Evolutionary conservation across 2,888 invertebrate species (phyloP).

Genomic region (Parnassius orleans): DNA sequence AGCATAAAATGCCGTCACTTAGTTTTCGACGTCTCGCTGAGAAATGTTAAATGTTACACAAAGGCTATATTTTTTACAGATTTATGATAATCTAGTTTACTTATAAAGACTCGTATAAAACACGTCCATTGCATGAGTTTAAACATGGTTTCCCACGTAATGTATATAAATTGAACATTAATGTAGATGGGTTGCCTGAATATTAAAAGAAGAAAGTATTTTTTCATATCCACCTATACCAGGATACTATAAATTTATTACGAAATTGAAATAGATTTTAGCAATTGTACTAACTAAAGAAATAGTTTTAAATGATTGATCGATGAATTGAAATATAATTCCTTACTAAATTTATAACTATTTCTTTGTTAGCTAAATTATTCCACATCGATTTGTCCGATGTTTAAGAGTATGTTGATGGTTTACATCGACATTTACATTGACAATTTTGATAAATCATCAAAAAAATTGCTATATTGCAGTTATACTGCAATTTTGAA

Average conservation of each 20-base stretch:
- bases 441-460: too few relatives aligned
- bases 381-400: constrained; percentile 1
- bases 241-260: constrained; percentile 41
- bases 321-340: constrained; percentile 32
- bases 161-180: constrained; percentile 53
- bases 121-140: constrained; percentile 67
- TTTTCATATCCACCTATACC: constrained; percentile 62
- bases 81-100: constrained; percentile 63
- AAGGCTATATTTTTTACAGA: constrained; percentile 76
- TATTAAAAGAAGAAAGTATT: constrained; percentile 59
- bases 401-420: constrained; percentile 1
- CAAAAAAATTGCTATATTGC: not conserved
- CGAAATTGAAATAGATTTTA: constrained; percentile 41
- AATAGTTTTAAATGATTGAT: constrained; percentile 23
- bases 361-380: constrained; percentile 29
- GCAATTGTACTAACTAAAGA: constrained; percentile 22
- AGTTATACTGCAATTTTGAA: not conserved
- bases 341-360: constrained; percentile 37
- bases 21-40: constrained; percentile 55
- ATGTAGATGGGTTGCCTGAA: constrained; percentile 70
- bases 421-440: not conserved
- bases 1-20: constrained; percentile 66
- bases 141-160: constrained; percentile 54
- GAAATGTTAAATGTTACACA: constrained; percentile 52
- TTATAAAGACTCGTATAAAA: constrained; percentile 55